Percentiles rank a stretch among this genome's conserved stretches.
These are phyloP conservation scores for Nymphicus hollandicus DNA, from an alignment of 2,113 vertebrate genomes.

Conservation along the genomic window DNA sequence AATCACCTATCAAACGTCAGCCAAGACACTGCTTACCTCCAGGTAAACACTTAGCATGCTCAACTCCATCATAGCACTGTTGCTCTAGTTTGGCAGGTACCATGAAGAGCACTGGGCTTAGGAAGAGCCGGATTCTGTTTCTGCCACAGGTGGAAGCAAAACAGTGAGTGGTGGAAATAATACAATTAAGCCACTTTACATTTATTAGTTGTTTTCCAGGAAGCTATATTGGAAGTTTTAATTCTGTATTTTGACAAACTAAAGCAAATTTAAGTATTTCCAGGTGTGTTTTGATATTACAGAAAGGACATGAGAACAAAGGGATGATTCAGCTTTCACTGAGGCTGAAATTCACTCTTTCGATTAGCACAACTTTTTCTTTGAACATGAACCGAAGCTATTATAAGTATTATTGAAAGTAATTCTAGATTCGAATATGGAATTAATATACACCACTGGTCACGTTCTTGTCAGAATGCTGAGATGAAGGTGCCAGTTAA, in stretches of 20 bases:
- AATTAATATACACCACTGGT: background rate
- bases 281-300: background rate
- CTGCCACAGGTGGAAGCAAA: background rate
- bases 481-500: background rate
- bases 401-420: background rate
- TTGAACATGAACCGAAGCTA: background rate
- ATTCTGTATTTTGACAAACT: background rate
- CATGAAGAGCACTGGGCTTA: background rate
- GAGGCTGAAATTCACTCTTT: background rate
- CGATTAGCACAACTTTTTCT: background rate
- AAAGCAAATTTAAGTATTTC: background rate
- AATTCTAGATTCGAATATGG: background rate
- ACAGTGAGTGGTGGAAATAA: background rate
- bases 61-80: background rate
- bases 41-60: background rate
- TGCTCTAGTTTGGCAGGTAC: background rate
- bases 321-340: background rate
- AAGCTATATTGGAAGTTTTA: background rate
- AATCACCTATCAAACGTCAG: background rate
- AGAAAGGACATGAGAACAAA: background rate
- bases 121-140: background rate
- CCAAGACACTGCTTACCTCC: slow-evolving; percentile 4
- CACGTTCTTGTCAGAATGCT: background rate
- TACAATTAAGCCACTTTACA: background rate
- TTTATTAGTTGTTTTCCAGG: background rate